Percentiles rank a stretch among this genome's conserved stretches.
Evolutionary conservation across 2,797 vertebrate genomes (phyloP).

Genomic region (Leuciscus waleckii): DNA sequence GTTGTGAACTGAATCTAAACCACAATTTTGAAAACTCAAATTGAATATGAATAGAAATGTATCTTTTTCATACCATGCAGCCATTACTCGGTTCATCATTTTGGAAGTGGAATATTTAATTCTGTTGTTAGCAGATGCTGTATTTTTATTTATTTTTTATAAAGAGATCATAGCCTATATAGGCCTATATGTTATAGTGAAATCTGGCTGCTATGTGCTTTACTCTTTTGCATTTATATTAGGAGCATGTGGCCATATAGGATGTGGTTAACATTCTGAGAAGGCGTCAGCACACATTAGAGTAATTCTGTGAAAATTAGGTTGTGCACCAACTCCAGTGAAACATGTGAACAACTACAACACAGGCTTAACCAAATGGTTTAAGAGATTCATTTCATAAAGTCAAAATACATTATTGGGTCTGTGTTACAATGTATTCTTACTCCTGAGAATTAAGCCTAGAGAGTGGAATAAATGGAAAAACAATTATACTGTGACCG

Average conservation of each 20-base stretch:
- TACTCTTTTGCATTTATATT: not conserved
- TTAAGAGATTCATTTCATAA: not conserved
- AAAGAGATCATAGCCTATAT: not conserved
- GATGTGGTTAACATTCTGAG: constrained; percentile 8
- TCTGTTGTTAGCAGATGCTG: not conserved
- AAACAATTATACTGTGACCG: not conserved
- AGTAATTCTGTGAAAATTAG: not conserved
- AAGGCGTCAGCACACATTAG: not conserved
- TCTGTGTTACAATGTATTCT: not conserved
- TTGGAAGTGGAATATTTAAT: not conserved
- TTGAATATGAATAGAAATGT: not conserved
- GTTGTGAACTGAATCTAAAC: not conserved
- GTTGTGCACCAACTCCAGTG: not conserved
- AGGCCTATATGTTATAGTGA: too few species aligned
- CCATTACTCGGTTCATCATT: not conserved
- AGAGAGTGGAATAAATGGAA: not conserved
- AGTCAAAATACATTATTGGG: not conserved
- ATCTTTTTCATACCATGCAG: too few species aligned
- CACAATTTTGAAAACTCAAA: not conserved
- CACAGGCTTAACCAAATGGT: not conserved
- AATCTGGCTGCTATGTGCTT: not conserved
- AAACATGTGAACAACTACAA: not conserved
- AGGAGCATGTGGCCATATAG: not conserved
- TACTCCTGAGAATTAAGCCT: not conserved
- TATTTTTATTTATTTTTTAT: not conserved